Evolutionary conservation across 2,113 vertebrate genomes (phyloP).

Genomic region (Brachypodius melanocephalos): DNA sequence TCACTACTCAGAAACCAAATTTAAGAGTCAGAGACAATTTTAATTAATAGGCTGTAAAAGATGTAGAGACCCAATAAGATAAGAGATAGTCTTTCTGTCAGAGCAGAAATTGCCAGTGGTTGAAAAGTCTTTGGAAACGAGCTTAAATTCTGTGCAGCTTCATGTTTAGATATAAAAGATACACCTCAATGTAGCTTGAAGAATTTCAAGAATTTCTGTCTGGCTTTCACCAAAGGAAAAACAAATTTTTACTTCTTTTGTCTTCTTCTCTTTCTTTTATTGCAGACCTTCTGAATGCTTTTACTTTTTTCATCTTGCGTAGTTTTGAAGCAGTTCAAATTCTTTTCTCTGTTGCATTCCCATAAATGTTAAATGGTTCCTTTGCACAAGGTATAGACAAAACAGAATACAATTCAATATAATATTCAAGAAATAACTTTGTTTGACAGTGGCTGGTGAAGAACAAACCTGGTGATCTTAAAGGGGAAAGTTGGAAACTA

Average conservation of each 20-base stretch:
- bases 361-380: neutral
- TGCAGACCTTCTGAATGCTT: neutral
- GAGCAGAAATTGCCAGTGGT: neutral
- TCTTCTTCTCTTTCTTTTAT: neutral
- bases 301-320: neutral
- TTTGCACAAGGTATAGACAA: neutral
- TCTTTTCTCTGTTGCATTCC: neutral
- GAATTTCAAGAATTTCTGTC: neutral
- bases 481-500: neutral
- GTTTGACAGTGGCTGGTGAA: neutral
- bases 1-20: neutral
- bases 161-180: neutral
- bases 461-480: neutral
- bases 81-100: neutral
- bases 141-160: conserved; percentile 18
- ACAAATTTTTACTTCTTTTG: neutral
- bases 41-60: neutral
- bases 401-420: neutral
- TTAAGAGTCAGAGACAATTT: neutral
- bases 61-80: neutral
- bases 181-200: neutral
- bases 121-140: conserved; percentile 3
- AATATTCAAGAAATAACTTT: neutral
- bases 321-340: neutral
- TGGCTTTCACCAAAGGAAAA: conserved; percentile 25